A percentile compares a stretch with the other conserved stretches of the same genome.
These are phyloP conservation scores for Dione vanillae DNA, from an alignment of 2,888 invertebrate genomes.

Conservation along the genomic window DNA sequence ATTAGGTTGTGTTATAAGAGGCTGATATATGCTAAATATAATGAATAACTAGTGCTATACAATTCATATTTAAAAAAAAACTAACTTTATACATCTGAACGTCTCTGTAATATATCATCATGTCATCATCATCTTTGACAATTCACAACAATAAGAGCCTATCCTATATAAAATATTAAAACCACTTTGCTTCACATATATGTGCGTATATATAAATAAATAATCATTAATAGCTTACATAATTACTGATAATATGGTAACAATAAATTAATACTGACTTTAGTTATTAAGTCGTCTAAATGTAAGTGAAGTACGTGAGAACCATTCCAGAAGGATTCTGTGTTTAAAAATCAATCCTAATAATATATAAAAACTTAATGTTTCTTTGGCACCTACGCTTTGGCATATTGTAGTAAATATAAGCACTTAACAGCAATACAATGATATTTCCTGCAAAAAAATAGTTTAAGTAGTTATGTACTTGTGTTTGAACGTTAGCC, in stretches of 20 bases:
- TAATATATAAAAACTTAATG: conserved; percentile 42
- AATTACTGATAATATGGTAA: conserved; percentile 11
- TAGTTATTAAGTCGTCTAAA: conserved; percentile 7
- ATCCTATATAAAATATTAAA: not conserved
- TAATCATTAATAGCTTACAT: not conserved
- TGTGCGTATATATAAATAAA: not conserved
- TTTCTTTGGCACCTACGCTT: conserved; percentile 60
- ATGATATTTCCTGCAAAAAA: not conserved
- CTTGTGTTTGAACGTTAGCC: not conserved
- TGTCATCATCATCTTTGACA: conserved; percentile 6
- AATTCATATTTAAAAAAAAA: too few species aligned
- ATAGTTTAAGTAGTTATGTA: conserved; percentile 9
- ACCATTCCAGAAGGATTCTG: conserved; percentile 21
- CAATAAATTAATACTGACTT: conserved; percentile 38
- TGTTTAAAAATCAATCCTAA: conserved; percentile 24
- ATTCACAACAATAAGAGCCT: not conserved
- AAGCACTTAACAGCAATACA: conserved; percentile 22
- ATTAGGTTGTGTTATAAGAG: not conserved
- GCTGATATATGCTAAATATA: not conserved
- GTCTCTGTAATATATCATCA: not conserved
- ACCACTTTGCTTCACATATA: not conserved
- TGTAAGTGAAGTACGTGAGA: conserved; percentile 25
- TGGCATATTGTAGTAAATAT: conserved; percentile 48
- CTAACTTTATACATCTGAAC: not conserved
- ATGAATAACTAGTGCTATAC: not conserved